Evolutionary conservation across 2,113 vertebrate genomes (phyloP).

Genomic region (Anhinga rufa): DNA sequence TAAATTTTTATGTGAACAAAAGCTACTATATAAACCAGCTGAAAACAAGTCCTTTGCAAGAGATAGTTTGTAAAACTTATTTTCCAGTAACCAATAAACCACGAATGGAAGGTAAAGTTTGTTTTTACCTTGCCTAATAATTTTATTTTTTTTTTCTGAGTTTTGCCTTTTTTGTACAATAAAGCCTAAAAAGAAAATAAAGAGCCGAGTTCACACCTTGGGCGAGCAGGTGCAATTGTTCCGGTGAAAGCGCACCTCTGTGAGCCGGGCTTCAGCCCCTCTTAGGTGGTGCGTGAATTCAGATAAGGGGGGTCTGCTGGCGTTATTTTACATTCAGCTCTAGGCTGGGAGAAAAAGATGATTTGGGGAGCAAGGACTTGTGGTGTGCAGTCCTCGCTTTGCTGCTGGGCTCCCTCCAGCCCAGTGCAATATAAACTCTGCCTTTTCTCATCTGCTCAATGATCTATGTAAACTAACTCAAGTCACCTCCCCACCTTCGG

Average conservation of each 20-base stretch:
- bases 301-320: not conserved
- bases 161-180: not conserved
- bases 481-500: not conserved
- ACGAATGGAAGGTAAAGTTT: not conserved
- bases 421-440: not conserved
- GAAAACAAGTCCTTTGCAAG: slow-evolving; percentile 57
- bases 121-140: not conserved
- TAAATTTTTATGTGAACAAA: slow-evolving; percentile 60
- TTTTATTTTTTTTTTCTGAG: not conserved
- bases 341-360: not conserved
- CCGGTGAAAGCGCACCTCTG: not conserved
- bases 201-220: not conserved
- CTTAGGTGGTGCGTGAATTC: not conserved
- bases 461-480: not conserved
- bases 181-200: slow-evolving; percentile 1
- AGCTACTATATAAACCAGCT: slow-evolving; percentile 39
- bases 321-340: not conserved
- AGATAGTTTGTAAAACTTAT: slow-evolving; percentile 52
- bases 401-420: not conserved
- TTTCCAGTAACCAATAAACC: slow-evolving; percentile 46
- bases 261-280: not conserved
- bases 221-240: slow-evolving; percentile 15
- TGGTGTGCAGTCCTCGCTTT: not conserved
- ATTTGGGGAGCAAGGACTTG: not conserved
- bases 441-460: not conserved